Evolutionary conservation across 2,888 invertebrate genomes (phyloP), one percentile per base, ranked within the genome.

Genomic region (Corythucha ciliata): DNA sequence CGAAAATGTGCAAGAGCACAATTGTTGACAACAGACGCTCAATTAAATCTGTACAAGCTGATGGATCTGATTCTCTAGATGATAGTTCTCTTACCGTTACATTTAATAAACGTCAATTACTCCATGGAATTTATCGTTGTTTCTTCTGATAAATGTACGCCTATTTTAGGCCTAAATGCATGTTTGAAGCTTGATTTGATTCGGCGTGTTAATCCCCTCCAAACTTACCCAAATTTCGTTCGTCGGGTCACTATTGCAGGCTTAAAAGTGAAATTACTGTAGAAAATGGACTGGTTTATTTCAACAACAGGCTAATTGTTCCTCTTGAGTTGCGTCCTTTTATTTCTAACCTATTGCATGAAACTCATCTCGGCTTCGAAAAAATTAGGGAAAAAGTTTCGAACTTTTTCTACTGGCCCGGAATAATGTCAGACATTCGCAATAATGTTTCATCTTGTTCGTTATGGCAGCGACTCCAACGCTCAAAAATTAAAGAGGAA

Each of bases 231-330:
- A n/a, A n/a, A n/a, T n/a, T n/a, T n/a, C n/a, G n/a, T n/a, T n/a
- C n/a, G n/a, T n/a, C n/a, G n/a, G n/a, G n/a, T 34, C 34, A 34
- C 10, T 34, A 34, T 34, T 34, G 14, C 10, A 34, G 18, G 10
- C 10, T 34, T 4, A 4, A 18, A 10, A 6, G 10, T 34, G 34
- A 34, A 14, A 34, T 34, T 10, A 34, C 34, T 34, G 34, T 34
- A 16, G 16, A 34, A 10, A 10, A 34, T 10, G 34, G 34, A 34
- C 34, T 34, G 34, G 34, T 34, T 10, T 34, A 34, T 34, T 34
- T 16, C 10, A 10, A 34, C 5, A 4, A 10, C 16, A 14, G 34
- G 18, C 18, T 34, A 18, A 16, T 34, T 6, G 34, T 34, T 34
- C 34, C 34, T 10, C 10, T 34, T 4, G 18, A 34, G 10, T 18